Conservation (phyloP, 2,113 vertebrate genomes). For the Oreotrochilus melanogaster region DNA sequence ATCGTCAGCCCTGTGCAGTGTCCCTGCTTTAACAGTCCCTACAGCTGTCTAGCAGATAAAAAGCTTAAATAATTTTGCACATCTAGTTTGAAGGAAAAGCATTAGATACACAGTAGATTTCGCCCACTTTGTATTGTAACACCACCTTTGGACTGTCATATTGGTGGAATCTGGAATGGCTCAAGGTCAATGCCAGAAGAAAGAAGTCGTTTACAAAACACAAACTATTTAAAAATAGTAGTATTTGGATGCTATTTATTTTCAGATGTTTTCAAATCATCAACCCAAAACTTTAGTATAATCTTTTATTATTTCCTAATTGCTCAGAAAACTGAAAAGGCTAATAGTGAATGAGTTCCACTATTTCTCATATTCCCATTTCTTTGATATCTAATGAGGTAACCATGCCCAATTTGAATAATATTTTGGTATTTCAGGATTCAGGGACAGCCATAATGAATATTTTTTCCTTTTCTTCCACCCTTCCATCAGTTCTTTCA, state of each 20-base stretch:
- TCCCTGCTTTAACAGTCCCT: background rate
- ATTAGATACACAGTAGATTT: background rate
- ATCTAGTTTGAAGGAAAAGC: background rate
- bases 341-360: background rate
- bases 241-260: background rate
- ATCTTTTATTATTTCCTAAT: background rate
- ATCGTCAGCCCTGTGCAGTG: background rate
- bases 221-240: background rate
- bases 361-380: background rate
- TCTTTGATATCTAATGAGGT: background rate
- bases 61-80: background rate
- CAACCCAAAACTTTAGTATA: background rate
- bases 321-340: background rate
- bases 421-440: background rate
- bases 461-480: background rate
- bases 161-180: background rate
- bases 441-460: background rate
- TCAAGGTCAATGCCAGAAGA: background rate
- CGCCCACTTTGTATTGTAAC: accelerated
- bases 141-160: background rate
- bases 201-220: background rate
- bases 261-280: background rate
- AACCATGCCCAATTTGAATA: background rate
- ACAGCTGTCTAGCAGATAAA: background rate
- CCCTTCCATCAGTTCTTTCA: background rate